Conservation (phyloP, 2,888 invertebrate species). For the Drosophila cracens region DNA sequence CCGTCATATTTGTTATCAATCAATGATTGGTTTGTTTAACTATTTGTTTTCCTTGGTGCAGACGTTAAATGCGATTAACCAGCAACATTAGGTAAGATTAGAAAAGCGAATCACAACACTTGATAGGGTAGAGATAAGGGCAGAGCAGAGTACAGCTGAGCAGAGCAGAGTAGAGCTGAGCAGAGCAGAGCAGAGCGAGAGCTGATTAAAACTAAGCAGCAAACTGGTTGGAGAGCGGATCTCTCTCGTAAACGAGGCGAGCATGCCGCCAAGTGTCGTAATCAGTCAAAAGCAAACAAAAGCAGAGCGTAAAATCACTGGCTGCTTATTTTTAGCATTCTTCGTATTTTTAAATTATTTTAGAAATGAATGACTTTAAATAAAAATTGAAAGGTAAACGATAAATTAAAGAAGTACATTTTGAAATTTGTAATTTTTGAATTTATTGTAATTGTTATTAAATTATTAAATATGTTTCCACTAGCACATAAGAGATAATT, state of each 20-base stretch:
- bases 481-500: not conserved
- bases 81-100: conserved; percentile 11
- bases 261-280: conserved; percentile 32
- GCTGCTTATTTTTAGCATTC: not conserved
- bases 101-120: conserved; percentile 14
- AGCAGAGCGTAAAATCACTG: conserved; percentile 17
- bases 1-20: conserved; percentile 31
- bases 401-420: not conserved
- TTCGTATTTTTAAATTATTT: not conserved
- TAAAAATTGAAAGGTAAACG: not conserved
- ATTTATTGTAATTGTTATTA: not conserved
- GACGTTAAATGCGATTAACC: conserved; percentile 17
- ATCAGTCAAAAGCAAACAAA: conserved; percentile 21
- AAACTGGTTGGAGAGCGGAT: conserved; percentile 25
- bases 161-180: conserved; percentile 5
- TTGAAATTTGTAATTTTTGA: not conserved
- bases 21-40: conserved; percentile 20
- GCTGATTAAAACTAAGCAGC: conserved; percentile 31
- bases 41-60: conserved; percentile 12
- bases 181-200: no score
- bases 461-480: not conserved
- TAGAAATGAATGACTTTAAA: not conserved
- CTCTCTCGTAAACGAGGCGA: conserved; percentile 3
- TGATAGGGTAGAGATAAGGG: conserved; percentile 46
- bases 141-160: not conserved